These are phyloP conservation scores for Elachura formosa DNA, from an alignment of 2,113 vertebrate species.

Conservation along the genomic window DNA sequence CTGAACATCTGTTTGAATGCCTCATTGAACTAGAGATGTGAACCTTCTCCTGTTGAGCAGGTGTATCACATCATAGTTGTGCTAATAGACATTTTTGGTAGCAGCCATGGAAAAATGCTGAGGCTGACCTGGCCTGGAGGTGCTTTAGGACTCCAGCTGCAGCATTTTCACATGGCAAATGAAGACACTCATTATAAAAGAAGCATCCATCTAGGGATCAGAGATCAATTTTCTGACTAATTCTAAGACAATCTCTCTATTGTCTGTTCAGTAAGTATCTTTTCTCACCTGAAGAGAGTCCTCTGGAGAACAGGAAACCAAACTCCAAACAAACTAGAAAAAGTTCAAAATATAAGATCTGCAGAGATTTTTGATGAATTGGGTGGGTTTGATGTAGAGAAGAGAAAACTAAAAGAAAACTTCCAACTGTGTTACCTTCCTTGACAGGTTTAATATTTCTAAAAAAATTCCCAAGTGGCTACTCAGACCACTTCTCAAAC, in stretches of 20 bases:
- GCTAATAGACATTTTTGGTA: neutral
- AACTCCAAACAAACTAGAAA: neutral
- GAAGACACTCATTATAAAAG: neutral
- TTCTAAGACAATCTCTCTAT: neutral
- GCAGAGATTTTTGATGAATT: neutral
- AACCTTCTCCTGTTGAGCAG: neutral
- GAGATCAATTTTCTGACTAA: neutral
- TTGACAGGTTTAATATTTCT: neutral
- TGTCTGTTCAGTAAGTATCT: neutral
- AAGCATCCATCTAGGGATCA: neutral
- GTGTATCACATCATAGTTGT: neutral
- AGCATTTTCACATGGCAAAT: neutral
- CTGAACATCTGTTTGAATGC: neutral
- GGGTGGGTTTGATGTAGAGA: neutral
- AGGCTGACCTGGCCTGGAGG: neutral
- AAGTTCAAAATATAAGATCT: neutral
- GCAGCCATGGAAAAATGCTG: neutral
- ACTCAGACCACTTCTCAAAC: neutral
- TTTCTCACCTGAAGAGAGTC: neutral
- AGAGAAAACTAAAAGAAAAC: neutral
- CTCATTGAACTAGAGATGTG: neutral
- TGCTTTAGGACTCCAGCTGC: neutral
- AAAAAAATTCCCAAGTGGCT: rapidly evolving
- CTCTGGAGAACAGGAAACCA: rapidly evolving
- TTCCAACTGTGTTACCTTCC: neutral